These are phyloP conservation scores for Ectemnius continuus DNA, from an alignment of 2,888 invertebrate species.

Conservation along the genomic window DNA sequence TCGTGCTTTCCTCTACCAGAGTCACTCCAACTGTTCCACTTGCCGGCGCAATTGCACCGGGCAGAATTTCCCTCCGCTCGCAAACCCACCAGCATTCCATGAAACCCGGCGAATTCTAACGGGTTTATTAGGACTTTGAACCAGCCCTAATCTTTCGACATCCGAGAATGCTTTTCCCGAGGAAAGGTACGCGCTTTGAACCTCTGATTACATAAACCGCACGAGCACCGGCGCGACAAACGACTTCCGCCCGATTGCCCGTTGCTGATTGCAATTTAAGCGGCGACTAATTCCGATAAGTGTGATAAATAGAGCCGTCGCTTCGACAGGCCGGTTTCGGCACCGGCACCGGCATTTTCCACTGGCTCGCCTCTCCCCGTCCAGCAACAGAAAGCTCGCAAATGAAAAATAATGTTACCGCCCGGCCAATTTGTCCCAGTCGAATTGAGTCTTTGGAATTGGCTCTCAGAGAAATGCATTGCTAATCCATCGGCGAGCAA, in stretches of 20 bases:
- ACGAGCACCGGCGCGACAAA: slow-evolving; percentile 36
- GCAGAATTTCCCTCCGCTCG: slow-evolving; percentile 1
- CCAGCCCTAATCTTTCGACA: slow-evolving; percentile 45
- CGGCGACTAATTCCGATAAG: slow-evolving; percentile 38
- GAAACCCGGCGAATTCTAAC: slow-evolving; percentile 41
- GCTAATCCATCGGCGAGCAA: no score
- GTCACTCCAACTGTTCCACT: slow-evolving; percentile 24
- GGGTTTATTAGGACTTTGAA: slow-evolving; percentile 41
- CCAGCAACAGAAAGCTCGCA: no score
- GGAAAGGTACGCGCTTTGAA: slow-evolving; percentile 27
- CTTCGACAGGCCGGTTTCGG: slow-evolving; percentile 5
- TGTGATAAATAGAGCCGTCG: slow-evolving; percentile 37
- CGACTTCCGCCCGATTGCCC: slow-evolving; percentile 38
- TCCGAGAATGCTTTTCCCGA: background rate
- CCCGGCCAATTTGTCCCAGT: no score
- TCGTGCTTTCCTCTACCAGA: slow-evolving; percentile 35
- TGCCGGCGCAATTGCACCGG: background rate
- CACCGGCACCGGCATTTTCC: no score
- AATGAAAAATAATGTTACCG: no score
- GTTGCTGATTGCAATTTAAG: slow-evolving; percentile 40
- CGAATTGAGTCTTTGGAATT: no score
- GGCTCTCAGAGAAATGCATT: no score
- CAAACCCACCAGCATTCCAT: slow-evolving; percentile 15
- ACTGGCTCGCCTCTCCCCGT: no score
- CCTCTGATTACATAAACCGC: slow-evolving; percentile 37